phyloP scores from a whole-genome alignment of 2,888 invertebrate species.

The Pyrrhosoma nymphula region DNA sequence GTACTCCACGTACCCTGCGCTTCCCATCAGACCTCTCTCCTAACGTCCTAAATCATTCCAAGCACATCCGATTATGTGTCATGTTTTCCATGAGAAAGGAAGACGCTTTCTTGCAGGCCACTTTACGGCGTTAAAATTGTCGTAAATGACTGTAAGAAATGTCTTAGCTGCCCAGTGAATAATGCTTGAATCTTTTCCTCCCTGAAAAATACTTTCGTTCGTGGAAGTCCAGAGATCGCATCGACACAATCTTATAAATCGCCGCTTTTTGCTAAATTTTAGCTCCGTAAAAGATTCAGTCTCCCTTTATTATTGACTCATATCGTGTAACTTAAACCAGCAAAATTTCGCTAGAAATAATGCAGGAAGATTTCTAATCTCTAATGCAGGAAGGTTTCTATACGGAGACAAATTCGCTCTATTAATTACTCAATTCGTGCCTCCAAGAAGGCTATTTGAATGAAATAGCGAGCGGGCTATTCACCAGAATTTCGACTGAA shows the following conservation, averaged over 20 bases:
- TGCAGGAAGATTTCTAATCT: no score
- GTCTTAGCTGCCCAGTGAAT: neutral
- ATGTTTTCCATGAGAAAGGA: neutral
- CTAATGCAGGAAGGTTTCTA: no score
- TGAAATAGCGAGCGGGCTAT: neutral
- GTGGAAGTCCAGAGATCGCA: no score
- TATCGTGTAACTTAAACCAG: no score
- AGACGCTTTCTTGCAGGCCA: neutral
- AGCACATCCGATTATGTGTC: constrained; percentile 1
- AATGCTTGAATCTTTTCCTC: neutral
- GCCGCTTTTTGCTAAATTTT: no score
- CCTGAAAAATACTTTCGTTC: neutral
- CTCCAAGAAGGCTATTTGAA: no score
- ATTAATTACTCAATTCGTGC: no score
- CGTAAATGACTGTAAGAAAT: neutral
- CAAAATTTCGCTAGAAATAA: no score
- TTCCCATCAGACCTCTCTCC: neutral
- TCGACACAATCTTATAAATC: no score
- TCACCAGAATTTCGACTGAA: neutral
- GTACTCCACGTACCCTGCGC: neutral
- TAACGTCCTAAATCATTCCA: neutral
- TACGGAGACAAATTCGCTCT: no score
- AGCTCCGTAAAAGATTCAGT: no score
- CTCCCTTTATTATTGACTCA: no score
- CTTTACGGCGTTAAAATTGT: neutral